A percentile compares a stretch with the other conserved stretches of the same genome.
These are phyloP conservation scores for Machaerirhynchus nigripectus DNA, from an alignment of 2,113 vertebrate genomes.

Conservation along the genomic window DNA sequence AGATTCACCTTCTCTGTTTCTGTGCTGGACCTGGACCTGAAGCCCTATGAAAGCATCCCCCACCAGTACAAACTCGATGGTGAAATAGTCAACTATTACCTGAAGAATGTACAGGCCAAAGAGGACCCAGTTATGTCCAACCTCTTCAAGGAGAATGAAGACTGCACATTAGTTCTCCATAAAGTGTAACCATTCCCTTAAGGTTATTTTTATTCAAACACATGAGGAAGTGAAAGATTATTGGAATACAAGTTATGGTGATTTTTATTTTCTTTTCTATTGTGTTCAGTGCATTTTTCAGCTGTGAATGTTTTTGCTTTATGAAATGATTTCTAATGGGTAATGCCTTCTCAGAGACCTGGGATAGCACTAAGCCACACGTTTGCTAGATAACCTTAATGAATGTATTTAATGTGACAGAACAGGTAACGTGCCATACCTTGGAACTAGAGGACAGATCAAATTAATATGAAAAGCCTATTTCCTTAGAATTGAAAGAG, in stretches of 20 bases:
- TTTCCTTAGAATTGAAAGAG: slow-evolving; percentile 37
- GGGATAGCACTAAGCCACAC: slow-evolving; percentile 20
- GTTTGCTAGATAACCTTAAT: slow-evolving; percentile 4
- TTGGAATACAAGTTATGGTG: slow-evolving; percentile 48
- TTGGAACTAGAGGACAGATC: slow-evolving; percentile 17
- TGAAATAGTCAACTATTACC: slow-evolving; percentile 90
- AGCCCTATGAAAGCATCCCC: slow-evolving; percentile 90
- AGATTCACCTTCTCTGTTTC: slow-evolving; percentile 87
- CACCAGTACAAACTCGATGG: slow-evolving; percentile 89
- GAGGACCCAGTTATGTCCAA: slow-evolving; percentile 66
- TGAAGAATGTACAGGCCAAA: slow-evolving; percentile 78
- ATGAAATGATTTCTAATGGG: slow-evolving; percentile 35
- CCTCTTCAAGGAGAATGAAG: slow-evolving; percentile 83
- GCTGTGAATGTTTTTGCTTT: slow-evolving; percentile 71
- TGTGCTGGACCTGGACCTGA: slow-evolving; percentile 93
- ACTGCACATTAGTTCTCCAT: slow-evolving; percentile 91
- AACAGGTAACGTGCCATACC: slow-evolving; percentile 16
- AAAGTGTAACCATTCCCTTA: slow-evolving; percentile 77
- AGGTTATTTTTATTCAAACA: slow-evolving; percentile 33
- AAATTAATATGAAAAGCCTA: background rate
- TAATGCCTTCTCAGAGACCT: slow-evolving; percentile 52
- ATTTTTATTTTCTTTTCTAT: slow-evolving; percentile 6
- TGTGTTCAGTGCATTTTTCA: slow-evolving; percentile 65
- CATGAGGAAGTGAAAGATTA: slow-evolving; percentile 50
- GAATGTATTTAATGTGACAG: slow-evolving; percentile 60